A percentile compares a stretch with the other conserved stretches of the same genome.
Evolutionary conservation across 2,888 invertebrate genomes (phyloP).

Genomic region (Halictus ligatus): DNA sequence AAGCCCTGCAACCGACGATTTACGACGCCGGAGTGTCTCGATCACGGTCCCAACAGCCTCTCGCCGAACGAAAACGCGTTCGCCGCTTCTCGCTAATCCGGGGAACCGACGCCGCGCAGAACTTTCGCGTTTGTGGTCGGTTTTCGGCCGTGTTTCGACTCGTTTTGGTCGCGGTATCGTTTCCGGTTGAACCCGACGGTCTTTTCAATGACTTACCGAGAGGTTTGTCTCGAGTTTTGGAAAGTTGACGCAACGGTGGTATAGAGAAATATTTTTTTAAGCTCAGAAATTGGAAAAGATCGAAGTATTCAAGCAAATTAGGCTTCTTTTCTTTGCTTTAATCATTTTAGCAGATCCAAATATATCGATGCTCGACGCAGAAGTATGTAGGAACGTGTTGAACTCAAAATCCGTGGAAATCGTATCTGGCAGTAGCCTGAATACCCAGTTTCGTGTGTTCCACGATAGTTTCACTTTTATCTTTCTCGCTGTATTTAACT

Average conservation of each 20-base stretch:
- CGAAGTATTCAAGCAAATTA: too few species aligned
- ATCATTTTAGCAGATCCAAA: too few species aligned
- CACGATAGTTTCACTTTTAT: slow-evolving; percentile 2
- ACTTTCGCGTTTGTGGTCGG: not conserved
- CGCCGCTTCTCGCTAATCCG: not conserved
- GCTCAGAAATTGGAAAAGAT: too few species aligned
- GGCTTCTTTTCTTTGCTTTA: not conserved
- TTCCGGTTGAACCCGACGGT: too few species aligned
- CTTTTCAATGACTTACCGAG: not conserved
- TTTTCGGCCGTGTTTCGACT: not conserved
- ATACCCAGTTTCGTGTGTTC: not conserved
- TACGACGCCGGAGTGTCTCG: not conserved
- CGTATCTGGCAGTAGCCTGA: not conserved
- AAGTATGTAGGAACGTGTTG: too few species aligned
- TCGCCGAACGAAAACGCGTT: not conserved
- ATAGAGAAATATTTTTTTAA: too few species aligned
- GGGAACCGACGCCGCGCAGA: not conserved
- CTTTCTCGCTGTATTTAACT: not conserved
- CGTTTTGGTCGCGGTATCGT: not conserved
- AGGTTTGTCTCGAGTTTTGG: too few species aligned
- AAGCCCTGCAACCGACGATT: not conserved
- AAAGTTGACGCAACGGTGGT: too few species aligned
- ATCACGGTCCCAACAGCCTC: not conserved
- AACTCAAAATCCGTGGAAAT: not conserved
- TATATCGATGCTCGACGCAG: too few species aligned